These are phyloP conservation scores for Yasuhikotakia modesta DNA, from an alignment of 2,797 vertebrate species.

Conservation along the genomic window DNA sequence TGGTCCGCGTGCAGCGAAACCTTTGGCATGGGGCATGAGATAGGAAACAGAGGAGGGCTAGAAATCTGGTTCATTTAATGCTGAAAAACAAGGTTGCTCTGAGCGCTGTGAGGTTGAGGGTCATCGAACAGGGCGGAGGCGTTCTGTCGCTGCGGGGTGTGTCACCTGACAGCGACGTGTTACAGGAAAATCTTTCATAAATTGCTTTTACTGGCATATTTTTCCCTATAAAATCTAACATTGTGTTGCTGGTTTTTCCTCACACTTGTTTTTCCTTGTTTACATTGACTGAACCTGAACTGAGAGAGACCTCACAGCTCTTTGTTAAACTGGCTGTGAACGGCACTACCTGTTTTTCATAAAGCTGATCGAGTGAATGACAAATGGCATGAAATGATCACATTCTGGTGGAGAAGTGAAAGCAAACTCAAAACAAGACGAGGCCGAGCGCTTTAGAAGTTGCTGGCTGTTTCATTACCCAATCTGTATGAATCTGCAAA, in stretches of 20 bases:
- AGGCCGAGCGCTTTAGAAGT: not conserved
- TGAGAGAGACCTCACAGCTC: too few species aligned
- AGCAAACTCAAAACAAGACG: slow-evolving; percentile 30
- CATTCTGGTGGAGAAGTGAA: slow-evolving; percentile 49
- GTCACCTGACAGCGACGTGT: slow-evolving; percentile 1
- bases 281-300: too few species aligned
- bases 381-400: not conserved
- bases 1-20: slow-evolving; percentile 81
- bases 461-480: not conserved
- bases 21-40: slow-evolving; percentile 79
- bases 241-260: not conserved
- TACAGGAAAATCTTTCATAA: not conserved
- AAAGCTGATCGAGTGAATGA: not conserved
- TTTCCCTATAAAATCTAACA: not conserved
- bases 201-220: not conserved
- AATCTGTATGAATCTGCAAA: slow-evolving; percentile 6
- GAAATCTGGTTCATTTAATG: slow-evolving; percentile 76
- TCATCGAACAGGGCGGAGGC: slow-evolving; percentile 57
- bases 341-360: not conserved
- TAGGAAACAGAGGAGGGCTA: slow-evolving; percentile 75
- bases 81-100: slow-evolving; percentile 75
- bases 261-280: too few species aligned
- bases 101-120: slow-evolving; percentile 44
- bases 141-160: slow-evolving; percentile 47
- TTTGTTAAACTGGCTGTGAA: not conserved